Conservation (phyloP, 2,888 invertebrate species). For the Apotomis turbidana region DNA sequence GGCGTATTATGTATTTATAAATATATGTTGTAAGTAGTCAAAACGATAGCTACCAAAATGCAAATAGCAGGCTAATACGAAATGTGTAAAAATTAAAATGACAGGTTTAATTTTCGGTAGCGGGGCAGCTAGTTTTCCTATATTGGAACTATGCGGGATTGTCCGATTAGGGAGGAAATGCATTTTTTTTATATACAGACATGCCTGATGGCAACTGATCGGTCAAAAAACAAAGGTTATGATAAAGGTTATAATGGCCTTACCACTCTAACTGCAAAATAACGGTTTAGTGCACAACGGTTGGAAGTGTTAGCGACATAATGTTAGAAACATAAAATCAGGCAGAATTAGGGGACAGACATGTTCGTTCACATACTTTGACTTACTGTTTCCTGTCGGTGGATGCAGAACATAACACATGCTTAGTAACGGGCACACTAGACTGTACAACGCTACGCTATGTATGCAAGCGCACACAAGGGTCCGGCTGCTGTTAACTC, state of each 20-base stretch:
- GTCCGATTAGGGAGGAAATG: constrained; percentile 30
- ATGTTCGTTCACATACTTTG: constrained; percentile 77
- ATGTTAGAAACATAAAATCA: constrained; percentile 69
- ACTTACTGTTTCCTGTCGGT: constrained; percentile 91
- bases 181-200: constrained; percentile 9
- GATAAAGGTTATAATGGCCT: constrained; percentile 22
- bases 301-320: constrained; percentile 78
- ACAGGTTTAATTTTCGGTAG: constrained; percentile 23
- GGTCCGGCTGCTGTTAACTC: constrained; percentile 56
- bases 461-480: constrained; percentile 66
- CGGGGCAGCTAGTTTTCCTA: constrained; percentile 22
- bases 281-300: constrained; percentile 67
- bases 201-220: constrained; percentile 21
- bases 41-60: constrained; percentile 13
- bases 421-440: constrained; percentile 69
- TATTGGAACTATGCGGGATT: constrained; percentile 36
- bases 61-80: constrained; percentile 25
- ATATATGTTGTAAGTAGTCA: background rate
- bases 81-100: constrained; percentile 23
- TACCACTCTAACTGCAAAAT: constrained; percentile 59
- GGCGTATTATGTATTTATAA: constrained; percentile 1
- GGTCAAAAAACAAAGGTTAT: constrained; percentile 4
- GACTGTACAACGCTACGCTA: constrained; percentile 47
- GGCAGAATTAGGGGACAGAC: constrained; percentile 68
- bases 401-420: constrained; percentile 84